These are phyloP conservation scores for Ascaphus truei DNA, from an alignment of 2,113 vertebrate species.

Conservation along the genomic window DNA sequence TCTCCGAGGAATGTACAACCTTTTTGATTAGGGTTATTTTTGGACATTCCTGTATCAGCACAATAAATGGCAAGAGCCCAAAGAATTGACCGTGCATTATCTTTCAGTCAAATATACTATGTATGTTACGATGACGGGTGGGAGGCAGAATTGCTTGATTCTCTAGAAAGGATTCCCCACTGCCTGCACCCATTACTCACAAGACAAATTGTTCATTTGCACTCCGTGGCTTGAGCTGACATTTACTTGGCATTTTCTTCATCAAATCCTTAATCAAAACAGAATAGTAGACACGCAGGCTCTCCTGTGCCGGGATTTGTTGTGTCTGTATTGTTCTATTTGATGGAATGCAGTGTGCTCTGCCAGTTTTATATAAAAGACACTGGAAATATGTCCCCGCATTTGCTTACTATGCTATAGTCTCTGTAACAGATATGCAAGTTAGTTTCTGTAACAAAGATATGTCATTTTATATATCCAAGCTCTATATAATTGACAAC, in stretches of 20 bases:
- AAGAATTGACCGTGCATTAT: too few relatives aligned
- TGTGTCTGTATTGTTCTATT: not conserved
- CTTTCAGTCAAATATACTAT: too few relatives aligned
- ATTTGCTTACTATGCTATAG: too few relatives aligned
- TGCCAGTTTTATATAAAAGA: not conserved
- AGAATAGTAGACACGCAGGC: slow-evolving; percentile 2
- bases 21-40: too few relatives aligned
- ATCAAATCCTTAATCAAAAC: slow-evolving; percentile 26
- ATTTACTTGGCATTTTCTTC: slow-evolving; percentile 31
- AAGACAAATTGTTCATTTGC: slow-evolving; percentile 17
- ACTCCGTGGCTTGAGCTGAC: not conserved
- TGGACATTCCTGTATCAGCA: too few relatives aligned
- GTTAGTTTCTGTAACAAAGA: too few relatives aligned
- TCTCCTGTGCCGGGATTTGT: not conserved
- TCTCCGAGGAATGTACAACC: too few relatives aligned
- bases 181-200: slow-evolving; percentile 1
- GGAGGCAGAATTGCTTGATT: not conserved
- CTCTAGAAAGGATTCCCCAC: not conserved
- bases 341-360: not conserved
- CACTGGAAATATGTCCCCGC: not conserved
- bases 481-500: too few relatives aligned
- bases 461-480: too few relatives aligned
- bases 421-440: too few relatives aligned
- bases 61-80: too few relatives aligned
- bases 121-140: not conserved